Conservation (phyloP, 1,140 invertebrate species). For the Sinonovacula constricta region DNA sequence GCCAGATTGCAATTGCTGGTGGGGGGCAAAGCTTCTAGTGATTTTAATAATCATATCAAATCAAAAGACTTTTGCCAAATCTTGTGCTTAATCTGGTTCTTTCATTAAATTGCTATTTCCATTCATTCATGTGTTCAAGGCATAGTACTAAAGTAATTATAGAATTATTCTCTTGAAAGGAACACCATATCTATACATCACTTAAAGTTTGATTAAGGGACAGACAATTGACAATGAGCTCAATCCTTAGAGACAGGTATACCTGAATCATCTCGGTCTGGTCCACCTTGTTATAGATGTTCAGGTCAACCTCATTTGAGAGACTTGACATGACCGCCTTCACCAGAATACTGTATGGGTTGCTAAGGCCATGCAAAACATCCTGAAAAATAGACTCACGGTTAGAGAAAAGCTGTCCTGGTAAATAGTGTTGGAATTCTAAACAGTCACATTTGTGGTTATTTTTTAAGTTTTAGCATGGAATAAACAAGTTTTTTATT, state of each 20-base stretch:
- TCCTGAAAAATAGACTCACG: conserved; percentile 57
- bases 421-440: not conserved
- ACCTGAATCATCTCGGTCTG: conserved; percentile 72
- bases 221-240: not conserved
- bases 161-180: not conserved
- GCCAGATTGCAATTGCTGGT: too few species aligned
- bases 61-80: too few species aligned
- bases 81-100: too few species aligned
- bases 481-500: not conserved
- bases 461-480: not conserved
- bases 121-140: too few species aligned
- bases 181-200: not conserved
- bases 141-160: too few species aligned
- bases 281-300: conserved; percentile 55
- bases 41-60: too few species aligned
- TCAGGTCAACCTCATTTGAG: conserved; percentile 57
- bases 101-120: too few species aligned
- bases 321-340: conserved; percentile 63
- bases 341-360: conserved; percentile 66
- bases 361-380: conserved; percentile 65
- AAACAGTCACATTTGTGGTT: not conserved
- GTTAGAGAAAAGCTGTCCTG: not conserved
- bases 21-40: too few species aligned
- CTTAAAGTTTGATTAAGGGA: not conserved
- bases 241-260: not conserved